A percentile compares a stretch with the other conserved stretches of the same genome.
phyloP scores from a whole-genome alignment of 1,140 invertebrate genomes.

The Thaumatotibia leucotreta region DNA sequence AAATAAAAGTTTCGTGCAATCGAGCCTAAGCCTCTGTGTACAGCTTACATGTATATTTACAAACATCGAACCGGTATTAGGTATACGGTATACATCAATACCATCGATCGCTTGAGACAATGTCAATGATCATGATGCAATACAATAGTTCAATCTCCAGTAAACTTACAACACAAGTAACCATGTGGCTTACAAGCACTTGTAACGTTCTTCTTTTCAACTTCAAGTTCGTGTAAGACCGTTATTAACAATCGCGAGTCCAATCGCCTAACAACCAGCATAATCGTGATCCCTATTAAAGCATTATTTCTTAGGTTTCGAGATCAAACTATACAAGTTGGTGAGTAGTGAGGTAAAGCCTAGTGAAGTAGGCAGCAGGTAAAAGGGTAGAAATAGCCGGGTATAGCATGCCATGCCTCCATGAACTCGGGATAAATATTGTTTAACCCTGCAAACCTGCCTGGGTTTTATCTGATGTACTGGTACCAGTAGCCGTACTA shows the following conservation, averaged over 20 bases:
- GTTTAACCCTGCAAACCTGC: slow-evolving; percentile 33
- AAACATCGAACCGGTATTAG: neutral
- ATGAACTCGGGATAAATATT: slow-evolving; percentile 42
- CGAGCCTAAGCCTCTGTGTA: too few relatives aligned
- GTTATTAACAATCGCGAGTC: neutral
- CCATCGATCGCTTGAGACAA: neutral
- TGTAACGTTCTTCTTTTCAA: neutral
- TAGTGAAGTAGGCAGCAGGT: neutral
- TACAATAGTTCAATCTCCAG: neutral
- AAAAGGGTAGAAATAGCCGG: slow-evolving; percentile 32
- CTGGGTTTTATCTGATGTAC: slow-evolving; percentile 21
- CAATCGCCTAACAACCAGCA: neutral
- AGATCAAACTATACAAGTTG: neutral
- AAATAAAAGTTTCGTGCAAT: too few relatives aligned
- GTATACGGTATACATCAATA: too few relatives aligned
- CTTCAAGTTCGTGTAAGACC: neutral
- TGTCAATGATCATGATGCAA: slow-evolving; percentile 13
- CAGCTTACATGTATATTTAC: neutral
- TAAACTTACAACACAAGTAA: neutral
- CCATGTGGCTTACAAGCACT: neutral
- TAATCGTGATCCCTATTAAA: neutral
- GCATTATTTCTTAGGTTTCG: neutral
- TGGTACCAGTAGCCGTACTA: too few relatives aligned
- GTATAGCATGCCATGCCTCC: slow-evolving; percentile 26
- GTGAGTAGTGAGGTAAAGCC: neutral